A percentile compares a stretch with the other conserved stretches of the same genome.
These are phyloP conservation scores for Merluccius polli DNA, from an alignment of 2,797 vertebrate genomes.

Conservation along the genomic window DNA sequence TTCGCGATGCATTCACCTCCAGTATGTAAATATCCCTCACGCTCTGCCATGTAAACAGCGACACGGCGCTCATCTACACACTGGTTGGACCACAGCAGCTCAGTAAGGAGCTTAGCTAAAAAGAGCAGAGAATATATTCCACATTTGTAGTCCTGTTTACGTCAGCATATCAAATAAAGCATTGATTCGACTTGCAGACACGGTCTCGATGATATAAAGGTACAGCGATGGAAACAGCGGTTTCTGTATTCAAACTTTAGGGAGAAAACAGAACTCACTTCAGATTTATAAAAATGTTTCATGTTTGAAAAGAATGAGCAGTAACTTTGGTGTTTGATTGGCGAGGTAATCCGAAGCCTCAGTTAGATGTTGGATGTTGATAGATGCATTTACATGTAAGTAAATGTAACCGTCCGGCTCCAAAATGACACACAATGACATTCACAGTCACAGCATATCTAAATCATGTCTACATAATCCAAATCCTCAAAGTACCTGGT, in stretches of 20 bases:
- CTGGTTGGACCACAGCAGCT: neutral
- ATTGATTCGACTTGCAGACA: neutral
- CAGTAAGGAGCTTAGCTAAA: neutral
- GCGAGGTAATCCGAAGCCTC: too few relatives aligned
- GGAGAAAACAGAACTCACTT: too few relatives aligned
- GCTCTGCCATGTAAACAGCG: too few relatives aligned
- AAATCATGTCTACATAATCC: neutral
- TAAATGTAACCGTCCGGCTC: neutral
- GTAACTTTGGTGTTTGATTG: too few relatives aligned
- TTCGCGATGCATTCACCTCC: neutral
- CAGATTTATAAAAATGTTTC: too few relatives aligned
- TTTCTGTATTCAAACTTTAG: too few relatives aligned
- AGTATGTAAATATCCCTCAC: neutral
- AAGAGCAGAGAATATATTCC: neutral
- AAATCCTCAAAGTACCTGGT: neutral
- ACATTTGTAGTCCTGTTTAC: neutral
- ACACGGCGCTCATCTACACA: neutral
- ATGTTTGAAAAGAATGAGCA: too few relatives aligned
- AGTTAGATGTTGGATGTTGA: too few relatives aligned
- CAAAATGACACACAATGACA: neutral
- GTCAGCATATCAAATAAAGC: neutral
- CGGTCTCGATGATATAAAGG: too few relatives aligned
- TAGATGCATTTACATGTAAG: neutral
- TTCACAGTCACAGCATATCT: neutral
- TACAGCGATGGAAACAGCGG: too few relatives aligned